Percentiles rank a stretch among this genome's conserved stretches.
Evolutionary conservation across 2,888 invertebrate genomes (phyloP).

Genomic region (Rosalia funebris): DNA sequence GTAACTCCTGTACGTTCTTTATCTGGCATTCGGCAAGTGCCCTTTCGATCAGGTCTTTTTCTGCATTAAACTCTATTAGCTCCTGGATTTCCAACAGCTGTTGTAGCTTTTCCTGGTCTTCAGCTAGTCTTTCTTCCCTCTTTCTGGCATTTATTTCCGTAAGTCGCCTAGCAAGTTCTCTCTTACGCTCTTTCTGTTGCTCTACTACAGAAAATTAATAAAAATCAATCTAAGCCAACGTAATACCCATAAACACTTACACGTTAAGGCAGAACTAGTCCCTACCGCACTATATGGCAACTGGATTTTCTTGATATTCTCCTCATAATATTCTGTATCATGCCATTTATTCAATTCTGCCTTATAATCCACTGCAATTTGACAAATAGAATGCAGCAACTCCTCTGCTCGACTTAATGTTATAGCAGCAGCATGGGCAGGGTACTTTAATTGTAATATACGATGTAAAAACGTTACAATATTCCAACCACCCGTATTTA

Average conservation of each 20-base stretch:
- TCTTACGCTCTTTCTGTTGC: constrained; percentile 87
- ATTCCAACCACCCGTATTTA: constrained; percentile 87
- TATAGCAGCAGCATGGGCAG: constrained; percentile 88
- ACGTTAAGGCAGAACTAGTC: constrained; percentile 72
- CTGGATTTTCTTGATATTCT: constrained; percentile 85
- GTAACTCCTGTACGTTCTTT: constrained; percentile 81
- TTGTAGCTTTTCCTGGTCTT: constrained; percentile 87
- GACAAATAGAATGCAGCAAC: constrained; percentile 82
- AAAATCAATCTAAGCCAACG: background rate
- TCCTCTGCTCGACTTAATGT: constrained; percentile 89
- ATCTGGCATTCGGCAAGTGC: constrained; percentile 81
- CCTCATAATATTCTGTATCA: constrained; percentile 82
- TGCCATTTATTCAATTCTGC: constrained; percentile 85
- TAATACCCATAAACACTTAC: too few species aligned
- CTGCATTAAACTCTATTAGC: constrained; percentile 78
- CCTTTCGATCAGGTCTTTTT: constrained; percentile 70
- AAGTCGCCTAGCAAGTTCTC: constrained; percentile 84
- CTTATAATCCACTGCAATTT: constrained; percentile 81
- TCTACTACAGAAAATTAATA: constrained; percentile 66
- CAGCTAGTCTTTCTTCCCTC: constrained; percentile 85
- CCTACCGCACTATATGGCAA: constrained; percentile 80
- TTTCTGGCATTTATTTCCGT: constrained; percentile 91
- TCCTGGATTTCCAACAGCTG: constrained; percentile 81
- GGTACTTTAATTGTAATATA: constrained; percentile 91
- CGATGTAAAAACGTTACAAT: constrained; percentile 86